These are phyloP conservation scores for Seira ritae DNA, from an alignment of 2,888 invertebrate genomes.

Conservation along the genomic window DNA sequence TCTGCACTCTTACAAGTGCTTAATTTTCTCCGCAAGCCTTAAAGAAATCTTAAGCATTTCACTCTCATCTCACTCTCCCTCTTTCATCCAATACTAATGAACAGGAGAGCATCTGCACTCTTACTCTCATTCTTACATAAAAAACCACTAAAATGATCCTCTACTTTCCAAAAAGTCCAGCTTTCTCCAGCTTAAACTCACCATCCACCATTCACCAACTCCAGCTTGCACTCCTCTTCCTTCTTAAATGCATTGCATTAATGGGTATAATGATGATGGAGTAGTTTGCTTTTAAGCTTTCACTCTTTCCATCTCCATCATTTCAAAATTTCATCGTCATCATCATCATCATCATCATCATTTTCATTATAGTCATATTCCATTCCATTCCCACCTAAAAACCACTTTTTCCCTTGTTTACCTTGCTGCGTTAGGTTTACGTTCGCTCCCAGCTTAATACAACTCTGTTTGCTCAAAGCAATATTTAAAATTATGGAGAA, in stretches of 20 bases:
- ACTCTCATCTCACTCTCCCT: too few species aligned
- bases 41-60: too few species aligned
- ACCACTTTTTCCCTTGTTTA: slow-evolving; percentile 4
- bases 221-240: background rate
- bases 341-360: slow-evolving; percentile 16
- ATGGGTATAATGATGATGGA: slow-evolving; percentile 34
- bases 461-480: too few species aligned
- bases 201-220: slow-evolving; percentile 5
- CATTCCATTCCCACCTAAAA: too few species aligned
- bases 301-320: background rate
- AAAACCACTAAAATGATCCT: slow-evolving; percentile 7
- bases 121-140: background rate
- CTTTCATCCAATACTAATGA: too few species aligned
- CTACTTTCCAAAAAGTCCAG: background rate
- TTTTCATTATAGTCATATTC: background rate
- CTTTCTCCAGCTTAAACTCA: slow-evolving; percentile 11
- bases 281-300: slow-evolving; percentile 38
- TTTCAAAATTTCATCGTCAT: background rate
- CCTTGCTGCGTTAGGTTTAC: slow-evolving; percentile 12
- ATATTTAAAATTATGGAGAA: too few species aligned
- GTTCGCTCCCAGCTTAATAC: background rate
- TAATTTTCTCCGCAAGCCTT: too few species aligned
- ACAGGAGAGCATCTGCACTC: too few species aligned
- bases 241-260: slow-evolving; percentile 15
- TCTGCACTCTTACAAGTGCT: too few species aligned